Conservation (phyloP, 2,888 invertebrate species). For the Eupithecia exiguata region DNA sequence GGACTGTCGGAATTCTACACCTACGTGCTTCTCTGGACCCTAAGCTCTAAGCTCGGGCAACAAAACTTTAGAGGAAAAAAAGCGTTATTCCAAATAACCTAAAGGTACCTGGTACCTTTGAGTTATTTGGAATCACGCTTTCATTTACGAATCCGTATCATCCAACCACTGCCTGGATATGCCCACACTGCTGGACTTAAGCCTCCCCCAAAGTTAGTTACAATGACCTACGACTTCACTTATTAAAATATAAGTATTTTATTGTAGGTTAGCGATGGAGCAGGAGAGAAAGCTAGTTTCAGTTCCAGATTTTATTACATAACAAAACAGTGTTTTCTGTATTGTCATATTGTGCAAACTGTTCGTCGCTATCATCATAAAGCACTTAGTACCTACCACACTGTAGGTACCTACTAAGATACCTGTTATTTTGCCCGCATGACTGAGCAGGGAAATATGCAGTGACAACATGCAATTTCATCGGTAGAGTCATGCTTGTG, state of each 20-base stretch:
- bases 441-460: slow-evolving; percentile 45
- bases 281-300: not conserved
- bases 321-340: slow-evolving; percentile 2
- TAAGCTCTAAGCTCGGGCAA: not conserved
- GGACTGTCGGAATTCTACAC: not conserved
- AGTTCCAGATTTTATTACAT: not conserved
- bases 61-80: too few relatives aligned
- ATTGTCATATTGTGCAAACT: slow-evolving; percentile 21
- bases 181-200: too few relatives aligned
- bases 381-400: slow-evolving; percentile 2
- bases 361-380: slow-evolving; percentile 8
- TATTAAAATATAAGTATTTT: not conserved
- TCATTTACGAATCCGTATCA: not conserved
- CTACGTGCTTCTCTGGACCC: slow-evolving; percentile 10
- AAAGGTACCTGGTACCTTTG: too few relatives aligned
- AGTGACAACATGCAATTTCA: slow-evolving; percentile 46
- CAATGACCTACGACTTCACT: not conserved
- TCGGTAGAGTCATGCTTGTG: slow-evolving; percentile 36
- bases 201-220: not conserved
- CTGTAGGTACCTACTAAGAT: slow-evolving; percentile 11
- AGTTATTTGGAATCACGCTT: not conserved
- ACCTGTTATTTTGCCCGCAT: slow-evolving; percentile 40
- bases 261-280: not conserved
- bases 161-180: too few relatives aligned
- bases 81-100: too few relatives aligned